Percentiles rank a stretch among this genome's conserved stretches.
Conservation (phyloP, 1,140 invertebrate species). For the Sycophaga agraensis region DNA sequence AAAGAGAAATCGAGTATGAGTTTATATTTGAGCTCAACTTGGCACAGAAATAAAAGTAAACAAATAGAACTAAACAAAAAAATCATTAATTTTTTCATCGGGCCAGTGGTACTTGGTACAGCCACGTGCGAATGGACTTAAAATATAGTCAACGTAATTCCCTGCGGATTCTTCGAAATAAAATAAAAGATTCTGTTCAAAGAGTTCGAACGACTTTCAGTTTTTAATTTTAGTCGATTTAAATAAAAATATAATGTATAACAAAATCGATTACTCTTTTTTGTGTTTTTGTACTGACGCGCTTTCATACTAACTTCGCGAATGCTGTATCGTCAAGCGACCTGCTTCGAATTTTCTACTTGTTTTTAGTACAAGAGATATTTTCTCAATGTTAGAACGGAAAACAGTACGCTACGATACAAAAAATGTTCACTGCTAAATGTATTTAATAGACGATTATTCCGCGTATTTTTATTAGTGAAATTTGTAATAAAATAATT, state of each 20-base stretch:
- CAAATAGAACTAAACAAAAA: neutral
- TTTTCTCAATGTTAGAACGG: neutral
- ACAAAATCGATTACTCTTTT: conserved; percentile 14
- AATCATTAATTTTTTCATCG: conserved; percentile 9
- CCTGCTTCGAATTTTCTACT: conserved; percentile 8
- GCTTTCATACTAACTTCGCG: conserved; percentile 9
- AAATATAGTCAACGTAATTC: conserved; percentile 1
- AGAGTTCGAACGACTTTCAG: neutral
- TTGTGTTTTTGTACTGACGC: conserved; percentile 24
- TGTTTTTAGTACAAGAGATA: conserved; percentile 2
- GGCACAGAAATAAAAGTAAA: neutral
- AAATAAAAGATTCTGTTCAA: neutral
- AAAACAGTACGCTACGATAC: neutral
- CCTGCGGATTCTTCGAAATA: neutral
- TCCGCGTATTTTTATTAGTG: no score
- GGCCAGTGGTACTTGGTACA: conserved; percentile 23
- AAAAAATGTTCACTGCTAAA: conserved; percentile 25
- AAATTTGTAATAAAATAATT: no score
- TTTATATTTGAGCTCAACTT: neutral
- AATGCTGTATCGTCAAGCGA: neutral
- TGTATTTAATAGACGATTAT: no score
- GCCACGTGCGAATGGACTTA: conserved; percentile 3
- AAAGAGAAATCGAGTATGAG: neutral
- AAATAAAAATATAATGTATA: conserved; percentile 6
- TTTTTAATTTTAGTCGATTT: neutral